Percentiles rank a stretch among this genome's conserved stretches.
These are phyloP conservation scores for Bathybates hornii DNA, from an alignment of 2,113 vertebrate species.

Conservation along the genomic window DNA sequence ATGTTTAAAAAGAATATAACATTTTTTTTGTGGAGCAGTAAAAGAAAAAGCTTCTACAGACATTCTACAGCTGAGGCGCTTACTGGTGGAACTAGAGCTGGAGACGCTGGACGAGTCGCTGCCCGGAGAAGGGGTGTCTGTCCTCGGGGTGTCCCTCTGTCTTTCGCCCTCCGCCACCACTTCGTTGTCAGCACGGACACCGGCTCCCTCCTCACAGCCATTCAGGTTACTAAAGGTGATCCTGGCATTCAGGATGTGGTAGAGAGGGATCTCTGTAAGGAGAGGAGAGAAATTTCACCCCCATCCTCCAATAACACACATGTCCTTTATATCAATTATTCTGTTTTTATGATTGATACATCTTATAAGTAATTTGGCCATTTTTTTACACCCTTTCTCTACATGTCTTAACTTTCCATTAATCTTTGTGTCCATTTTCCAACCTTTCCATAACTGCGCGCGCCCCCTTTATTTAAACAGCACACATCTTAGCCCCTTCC, in stretches of 20 bases:
- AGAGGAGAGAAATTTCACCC: neutral
- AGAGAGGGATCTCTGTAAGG: conserved; percentile 89
- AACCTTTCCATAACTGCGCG: neutral
- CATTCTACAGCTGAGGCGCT: neutral
- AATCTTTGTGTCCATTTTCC: neutral
- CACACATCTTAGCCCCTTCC: neutral
- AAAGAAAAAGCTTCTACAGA: neutral
- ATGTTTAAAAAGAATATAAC: neutral
- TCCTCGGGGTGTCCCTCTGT: conserved; percentile 78
- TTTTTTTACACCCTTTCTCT: neutral
- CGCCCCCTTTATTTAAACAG: neutral
- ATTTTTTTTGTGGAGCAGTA: neutral
- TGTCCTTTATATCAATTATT: neutral
- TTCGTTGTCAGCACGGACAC: conserved; percentile 60
- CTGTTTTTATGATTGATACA: neutral
- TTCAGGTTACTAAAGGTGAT: conserved; percentile 98
- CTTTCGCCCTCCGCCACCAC: conserved; percentile 74
- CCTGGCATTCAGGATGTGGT: conserved; percentile 95
- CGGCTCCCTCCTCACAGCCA: conserved; percentile 82
- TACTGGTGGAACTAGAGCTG: conserved; percentile 94
- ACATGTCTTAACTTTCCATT: neutral
- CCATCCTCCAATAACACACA: neutral
- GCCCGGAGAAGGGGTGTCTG: conserved; percentile 87
- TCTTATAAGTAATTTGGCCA: neutral
- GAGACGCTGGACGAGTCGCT: conserved; percentile 95